phyloP scores from a whole-genome alignment of 2,888 invertebrate species.

The Nineta flava region DNA sequence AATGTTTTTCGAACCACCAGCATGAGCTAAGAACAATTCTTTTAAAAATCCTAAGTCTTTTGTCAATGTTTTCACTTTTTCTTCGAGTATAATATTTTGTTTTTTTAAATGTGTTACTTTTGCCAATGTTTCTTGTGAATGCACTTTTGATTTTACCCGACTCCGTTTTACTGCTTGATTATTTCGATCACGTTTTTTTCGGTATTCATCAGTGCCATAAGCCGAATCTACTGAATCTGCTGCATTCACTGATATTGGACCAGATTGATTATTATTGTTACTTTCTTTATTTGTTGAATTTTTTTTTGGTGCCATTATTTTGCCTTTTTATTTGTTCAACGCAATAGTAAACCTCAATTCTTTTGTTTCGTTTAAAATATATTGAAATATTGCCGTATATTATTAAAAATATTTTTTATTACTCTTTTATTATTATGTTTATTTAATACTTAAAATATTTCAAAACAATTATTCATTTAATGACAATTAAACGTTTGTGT shows the following conservation, averaged over 20 bases:
- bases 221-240: slow-evolving; percentile 44
- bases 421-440: too few relatives aligned
- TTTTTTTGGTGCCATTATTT: not conserved
- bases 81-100: slow-evolving; percentile 65
- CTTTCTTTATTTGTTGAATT: not conserved
- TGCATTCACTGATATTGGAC: slow-evolving; percentile 19
- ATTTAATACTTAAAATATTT: too few relatives aligned
- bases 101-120: slow-evolving; percentile 57
- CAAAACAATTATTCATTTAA: too few relatives aligned
- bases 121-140: slow-evolving; percentile 60
- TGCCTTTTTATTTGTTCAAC: too few relatives aligned
- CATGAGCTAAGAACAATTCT: slow-evolving; percentile 66
- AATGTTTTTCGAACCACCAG: slow-evolving; percentile 40
- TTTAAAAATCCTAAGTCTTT: slow-evolving; percentile 67
- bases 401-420: too few relatives aligned
- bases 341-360: too few relatives aligned
- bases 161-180: slow-evolving; percentile 76
- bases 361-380: too few relatives aligned
- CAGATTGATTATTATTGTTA: not conserved
- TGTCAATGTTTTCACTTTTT: slow-evolving; percentile 65
- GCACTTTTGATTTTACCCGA: slow-evolving; percentile 58
- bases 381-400: too few relatives aligned
- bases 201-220: slow-evolving; percentile 42
- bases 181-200: slow-evolving; percentile 58
- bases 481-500: too few relatives aligned